These are phyloP conservation scores for Eledone cirrhosa DNA, from an alignment of 2,888 invertebrate genomes.

Conservation along the genomic window DNA sequence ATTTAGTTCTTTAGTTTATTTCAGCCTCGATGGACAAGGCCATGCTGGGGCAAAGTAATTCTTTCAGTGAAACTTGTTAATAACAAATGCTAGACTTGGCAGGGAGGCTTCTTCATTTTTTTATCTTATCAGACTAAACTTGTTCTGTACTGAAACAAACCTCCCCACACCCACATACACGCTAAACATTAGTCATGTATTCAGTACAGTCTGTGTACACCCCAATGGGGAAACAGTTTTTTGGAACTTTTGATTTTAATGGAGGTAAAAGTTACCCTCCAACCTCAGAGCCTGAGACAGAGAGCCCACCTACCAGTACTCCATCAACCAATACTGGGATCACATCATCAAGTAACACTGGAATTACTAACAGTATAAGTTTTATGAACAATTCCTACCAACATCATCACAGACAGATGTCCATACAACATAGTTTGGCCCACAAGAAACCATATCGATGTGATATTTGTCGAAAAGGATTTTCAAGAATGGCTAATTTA, in stretches of 20 bases:
- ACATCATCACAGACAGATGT: constrained; percentile 18
- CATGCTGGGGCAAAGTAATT: too few species aligned
- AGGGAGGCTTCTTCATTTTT: too few species aligned
- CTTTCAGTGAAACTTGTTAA: too few species aligned
- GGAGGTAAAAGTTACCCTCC: background rate
- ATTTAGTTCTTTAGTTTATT: too few species aligned
- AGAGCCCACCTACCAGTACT: background rate
- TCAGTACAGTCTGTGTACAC: constrained; percentile 20
- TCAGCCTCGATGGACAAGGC: too few species aligned
- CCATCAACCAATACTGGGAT: background rate
- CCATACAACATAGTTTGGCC: background rate
- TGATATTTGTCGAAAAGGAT: constrained; percentile 21
- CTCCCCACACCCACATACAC: too few species aligned
- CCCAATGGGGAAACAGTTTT: constrained; percentile 8
- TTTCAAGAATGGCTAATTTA: constrained; percentile 17
- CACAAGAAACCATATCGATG: constrained; percentile 14
- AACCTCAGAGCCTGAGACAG: background rate
- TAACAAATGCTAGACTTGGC: too few species aligned
- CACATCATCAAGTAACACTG: background rate
- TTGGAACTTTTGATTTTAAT: constrained; percentile 20
- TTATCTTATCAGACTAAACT: too few species aligned
- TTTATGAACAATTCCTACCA: background rate
- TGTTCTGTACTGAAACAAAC: too few species aligned
- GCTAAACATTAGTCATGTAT: background rate
- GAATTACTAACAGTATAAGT: background rate